phyloP scores from a whole-genome alignment of 2,113 vertebrate genomes.

The Steatornis caripensis region DNA sequence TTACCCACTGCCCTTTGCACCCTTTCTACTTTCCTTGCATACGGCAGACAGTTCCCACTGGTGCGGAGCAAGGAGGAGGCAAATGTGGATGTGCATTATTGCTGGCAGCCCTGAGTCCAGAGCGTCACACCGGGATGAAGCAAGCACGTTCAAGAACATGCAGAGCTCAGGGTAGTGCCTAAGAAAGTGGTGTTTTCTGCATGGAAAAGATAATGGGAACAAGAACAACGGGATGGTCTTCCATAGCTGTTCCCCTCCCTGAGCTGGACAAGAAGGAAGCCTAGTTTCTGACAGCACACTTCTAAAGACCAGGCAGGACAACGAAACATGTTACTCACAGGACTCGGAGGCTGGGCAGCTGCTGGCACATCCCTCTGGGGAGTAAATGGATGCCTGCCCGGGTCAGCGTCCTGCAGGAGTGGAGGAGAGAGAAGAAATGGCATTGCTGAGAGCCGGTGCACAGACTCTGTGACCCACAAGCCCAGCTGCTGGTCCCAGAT shows the following conservation, averaged over 20 bases:
- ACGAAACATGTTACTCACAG: slow-evolving; percentile 79
- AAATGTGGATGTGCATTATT: neutral
- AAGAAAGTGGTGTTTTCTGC: neutral
- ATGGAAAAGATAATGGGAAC: neutral
- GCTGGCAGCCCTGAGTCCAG: neutral
- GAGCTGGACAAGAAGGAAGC: neutral
- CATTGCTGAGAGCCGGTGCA: neutral
- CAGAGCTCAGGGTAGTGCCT: neutral
- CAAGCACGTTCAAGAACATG: neutral
- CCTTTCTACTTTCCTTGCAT: neutral
- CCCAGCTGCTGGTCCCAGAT: neutral
- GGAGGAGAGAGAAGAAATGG: neutral
- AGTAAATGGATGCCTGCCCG: slow-evolving; percentile 84
- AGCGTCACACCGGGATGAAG: neutral
- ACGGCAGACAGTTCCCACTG: neutral
- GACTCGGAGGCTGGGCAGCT: slow-evolving; percentile 87
- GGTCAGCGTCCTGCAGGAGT: slow-evolving; percentile 83
- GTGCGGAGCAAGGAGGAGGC: neutral
- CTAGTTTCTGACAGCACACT: neutral
- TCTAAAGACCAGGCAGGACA: neutral
- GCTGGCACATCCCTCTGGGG: slow-evolving; percentile 87
- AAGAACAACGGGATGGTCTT: neutral
- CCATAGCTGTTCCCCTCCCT: neutral
- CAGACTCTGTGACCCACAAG: neutral
- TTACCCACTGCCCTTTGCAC: neutral